These are phyloP conservation scores for Balearica regulorum DNA, from an alignment of 2,797 vertebrate genomes.

Conservation along the genomic window DNA sequence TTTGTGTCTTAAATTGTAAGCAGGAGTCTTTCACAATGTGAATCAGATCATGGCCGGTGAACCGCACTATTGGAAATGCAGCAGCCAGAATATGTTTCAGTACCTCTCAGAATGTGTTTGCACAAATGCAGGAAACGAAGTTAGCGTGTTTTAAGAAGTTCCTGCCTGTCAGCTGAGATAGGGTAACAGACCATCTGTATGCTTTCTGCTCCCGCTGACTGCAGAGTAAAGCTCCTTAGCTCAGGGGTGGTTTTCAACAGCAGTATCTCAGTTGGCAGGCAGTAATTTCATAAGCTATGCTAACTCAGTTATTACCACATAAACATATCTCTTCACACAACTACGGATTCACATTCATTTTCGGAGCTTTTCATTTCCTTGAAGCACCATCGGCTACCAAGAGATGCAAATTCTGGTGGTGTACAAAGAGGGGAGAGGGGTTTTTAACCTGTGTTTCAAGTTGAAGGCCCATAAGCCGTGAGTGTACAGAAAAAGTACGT, in stretches of 20 bases:
- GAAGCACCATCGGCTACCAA: background rate
- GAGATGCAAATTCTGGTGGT: background rate
- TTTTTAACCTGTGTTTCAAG: background rate
- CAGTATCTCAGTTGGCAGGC: background rate
- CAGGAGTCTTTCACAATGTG: background rate
- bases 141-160: background rate
- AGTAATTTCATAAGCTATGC: background rate
- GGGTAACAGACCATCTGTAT: background rate
- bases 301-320: background rate
- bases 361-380: background rate
- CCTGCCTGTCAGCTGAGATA: background rate
- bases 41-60: background rate
- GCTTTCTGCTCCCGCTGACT: background rate
- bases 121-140: background rate
- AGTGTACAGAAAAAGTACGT: background rate
- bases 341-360: no score
- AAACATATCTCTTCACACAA: background rate
- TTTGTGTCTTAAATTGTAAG: background rate
- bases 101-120: background rate
- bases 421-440: background rate
- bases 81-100: background rate
- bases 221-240: background rate
- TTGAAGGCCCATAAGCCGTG: background rate
- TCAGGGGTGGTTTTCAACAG: background rate
- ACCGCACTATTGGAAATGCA: rapidly evolving